Base-by-base conservation (phyloP, 2,797 vertebrate genomes). In the Betta splendens region DNA sequence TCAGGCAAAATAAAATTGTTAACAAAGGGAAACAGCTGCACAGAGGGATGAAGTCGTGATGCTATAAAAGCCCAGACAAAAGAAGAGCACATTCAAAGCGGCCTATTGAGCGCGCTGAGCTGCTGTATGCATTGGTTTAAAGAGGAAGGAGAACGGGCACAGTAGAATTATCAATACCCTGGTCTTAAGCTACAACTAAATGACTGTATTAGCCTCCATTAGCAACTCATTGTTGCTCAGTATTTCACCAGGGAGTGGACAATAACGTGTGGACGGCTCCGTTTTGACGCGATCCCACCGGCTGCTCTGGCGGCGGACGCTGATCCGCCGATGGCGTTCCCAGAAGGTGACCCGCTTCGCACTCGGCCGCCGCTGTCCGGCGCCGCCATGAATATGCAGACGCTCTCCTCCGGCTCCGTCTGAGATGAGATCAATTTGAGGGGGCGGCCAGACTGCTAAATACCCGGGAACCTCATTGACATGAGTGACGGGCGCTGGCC, bases 321-420 rank as follows among this genome's bases (percentile, higher is more conserved):
- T 54, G 65, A 77, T 76, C 57, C 70, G 58, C 56, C 50, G 33
- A 68, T 73, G 72, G 67, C 44, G 67, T 75, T 70, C 35, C 55
- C 45, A 71, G 72, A 85, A 85, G 82, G 85, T 89, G 84, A 87
- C 75, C 75, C 71, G 71, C 47, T 35, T 80, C 72, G 79, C 35
- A 79, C 80, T 68, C 66, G 65, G 69, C 75, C 77, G 73, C 72
- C 72, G 69, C 80, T 84, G 73, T 84, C 83, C 68, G 9, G 5
- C 63, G 73, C 69, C 61, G 50, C 49, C 75, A 87, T 89, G 83
- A 86, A 88, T 90, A 89, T 87, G 83, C 71, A 80, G 83, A 83
- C 84, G 32, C 63, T 69, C 57, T 67, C n/a, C 79, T 89, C 79
- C 82, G 72, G 68, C 77, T 78, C 70, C 63, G 66, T 82, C 80